A percentile compares a stretch with the other conserved stretches of the same genome.
Conservation (phyloP, 64 coral and sea anemone genomes). For the Pocillopora damicornis region DNA sequence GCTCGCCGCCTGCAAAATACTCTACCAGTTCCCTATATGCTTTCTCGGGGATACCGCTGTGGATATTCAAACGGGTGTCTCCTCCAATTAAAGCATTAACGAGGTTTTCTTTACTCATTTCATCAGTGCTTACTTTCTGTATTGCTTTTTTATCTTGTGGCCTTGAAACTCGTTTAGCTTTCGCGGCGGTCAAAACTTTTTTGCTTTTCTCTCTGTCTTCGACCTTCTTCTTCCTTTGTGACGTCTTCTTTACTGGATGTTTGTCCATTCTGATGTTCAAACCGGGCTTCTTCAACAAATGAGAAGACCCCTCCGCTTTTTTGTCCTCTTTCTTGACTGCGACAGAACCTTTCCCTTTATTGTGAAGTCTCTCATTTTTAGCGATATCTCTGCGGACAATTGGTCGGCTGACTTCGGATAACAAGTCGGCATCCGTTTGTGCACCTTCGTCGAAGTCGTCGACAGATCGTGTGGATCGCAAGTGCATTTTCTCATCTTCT, state of each 20-base stretch:
- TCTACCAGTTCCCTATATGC: slow-evolving; percentile 11
- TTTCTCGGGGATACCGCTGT: slow-evolving; percentile 4
- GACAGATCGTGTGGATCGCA: slow-evolving; percentile 15
- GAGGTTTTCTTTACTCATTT: slow-evolving; percentile 24
- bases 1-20: not conserved
- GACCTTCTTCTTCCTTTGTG: not conserved
- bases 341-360: not conserved
- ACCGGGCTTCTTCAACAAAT: not conserved
- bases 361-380: not conserved
- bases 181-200: not conserved
- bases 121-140: not conserved
- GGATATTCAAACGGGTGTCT: not conserved
- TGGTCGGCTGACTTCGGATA: not conserved
- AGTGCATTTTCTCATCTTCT: not conserved
- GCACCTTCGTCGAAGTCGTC: not conserved
- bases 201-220: not conserved
- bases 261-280: not conserved
- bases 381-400: not conserved
- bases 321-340: not conserved
- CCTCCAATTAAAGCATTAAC: slow-evolving; percentile 23
- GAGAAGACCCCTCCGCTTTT: not conserved
- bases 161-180: not conserved
- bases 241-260: not conserved
- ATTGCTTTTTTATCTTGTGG: not conserved
- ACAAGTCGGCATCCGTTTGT: slow-evolving; percentile 11